A percentile compares a stretch with the other conserved stretches of the same genome.
Conservation (phyloP, 2,113 vertebrate genomes). For the Menidia beryllina region DNA sequence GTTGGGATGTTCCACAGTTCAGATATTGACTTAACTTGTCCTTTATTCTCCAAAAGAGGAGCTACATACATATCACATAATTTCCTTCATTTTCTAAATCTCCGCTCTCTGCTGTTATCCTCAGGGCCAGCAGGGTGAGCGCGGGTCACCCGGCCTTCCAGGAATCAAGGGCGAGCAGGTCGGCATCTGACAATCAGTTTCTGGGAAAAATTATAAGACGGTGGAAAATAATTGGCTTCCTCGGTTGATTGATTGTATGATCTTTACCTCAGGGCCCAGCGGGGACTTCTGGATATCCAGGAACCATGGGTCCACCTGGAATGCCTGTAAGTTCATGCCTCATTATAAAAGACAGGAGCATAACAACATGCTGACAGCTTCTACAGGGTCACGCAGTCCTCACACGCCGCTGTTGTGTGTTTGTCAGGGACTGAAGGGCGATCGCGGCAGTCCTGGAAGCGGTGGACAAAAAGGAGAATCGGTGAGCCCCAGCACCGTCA, state of each 20-base stretch:
- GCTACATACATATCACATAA: slow-evolving; percentile 20
- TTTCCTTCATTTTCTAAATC: slow-evolving; percentile 50
- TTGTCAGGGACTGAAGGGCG: slow-evolving; percentile 90
- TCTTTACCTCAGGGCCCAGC: slow-evolving; percentile 85
- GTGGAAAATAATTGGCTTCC: slow-evolving; percentile 24
- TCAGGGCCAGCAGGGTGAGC: slow-evolving; percentile 94
- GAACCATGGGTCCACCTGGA: slow-evolving; percentile 89
- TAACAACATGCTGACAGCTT: slow-evolving; percentile 27
- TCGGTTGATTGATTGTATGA: slow-evolving; percentile 40
- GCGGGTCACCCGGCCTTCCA: slow-evolving; percentile 81
- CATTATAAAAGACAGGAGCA: slow-evolving; percentile 26
- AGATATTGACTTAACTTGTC: slow-evolving; percentile 47
- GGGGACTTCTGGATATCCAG: slow-evolving; percentile 91
- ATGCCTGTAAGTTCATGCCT: slow-evolving; percentile 85
- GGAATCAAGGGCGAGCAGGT: slow-evolving; percentile 94
- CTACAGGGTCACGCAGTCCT: slow-evolving; percentile 7
- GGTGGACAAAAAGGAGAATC: slow-evolving; percentile 91
- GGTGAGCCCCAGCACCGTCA: slow-evolving; percentile 78
- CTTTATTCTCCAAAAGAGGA: slow-evolving; percentile 40
- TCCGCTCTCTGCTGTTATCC: slow-evolving; percentile 16
- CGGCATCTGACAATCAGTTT: slow-evolving; percentile 59
- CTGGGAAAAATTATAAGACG: slow-evolving; percentile 6
- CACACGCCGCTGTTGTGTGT: slow-evolving; percentile 26
- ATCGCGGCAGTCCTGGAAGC: slow-evolving; percentile 86
- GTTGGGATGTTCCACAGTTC: slow-evolving; percentile 31